A percentile compares a stretch with the other conserved stretches of the same genome.
Evolutionary conservation across 2,797 vertebrate species (phyloP).

Genomic region (Triplophysa yarkandensis): DNA sequence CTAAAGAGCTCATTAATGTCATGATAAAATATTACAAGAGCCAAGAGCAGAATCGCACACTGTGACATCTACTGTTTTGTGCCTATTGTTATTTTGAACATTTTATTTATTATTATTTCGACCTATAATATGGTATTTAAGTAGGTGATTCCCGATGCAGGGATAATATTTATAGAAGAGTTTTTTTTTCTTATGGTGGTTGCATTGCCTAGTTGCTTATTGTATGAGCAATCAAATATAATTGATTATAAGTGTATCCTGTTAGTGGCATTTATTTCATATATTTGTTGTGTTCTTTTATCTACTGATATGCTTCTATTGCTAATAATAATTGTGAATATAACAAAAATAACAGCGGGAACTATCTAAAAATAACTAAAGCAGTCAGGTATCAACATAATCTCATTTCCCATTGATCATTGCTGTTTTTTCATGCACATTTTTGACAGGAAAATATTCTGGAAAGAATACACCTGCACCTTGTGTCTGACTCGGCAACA

Average conservation of each 20-base stretch:
- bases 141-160: too few relatives aligned
- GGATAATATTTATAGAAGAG: too few relatives aligned
- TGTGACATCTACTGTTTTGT: too few relatives aligned
- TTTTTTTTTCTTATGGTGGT: too few relatives aligned
- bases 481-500: slow-evolving; percentile 85
- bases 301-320: slow-evolving; percentile 11
- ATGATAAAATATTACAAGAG: too few relatives aligned
- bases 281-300: slow-evolving; percentile 14
- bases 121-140: too few relatives aligned
- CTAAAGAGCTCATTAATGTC: slow-evolving; percentile 11
- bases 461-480: slow-evolving; percentile 93
- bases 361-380: slow-evolving; percentile 33
- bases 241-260: not conserved
- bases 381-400: not conserved
- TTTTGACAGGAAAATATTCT: slow-evolving; percentile 90
- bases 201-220: not conserved
- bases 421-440: slow-evolving; percentile 7
- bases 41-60: too few relatives aligned
- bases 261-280: not conserved
- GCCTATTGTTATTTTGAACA: too few relatives aligned
- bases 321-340: slow-evolving; percentile 6
- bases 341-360: slow-evolving; percentile 25
- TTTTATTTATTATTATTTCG: too few relatives aligned
- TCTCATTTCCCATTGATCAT: slow-evolving; percentile 3
- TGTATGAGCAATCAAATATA: not conserved